Evolutionary conservation across 2,888 invertebrate genomes (phyloP), one percentile per base, ranked within the genome.

Genomic region (Hypomecis atomaria): DNA sequence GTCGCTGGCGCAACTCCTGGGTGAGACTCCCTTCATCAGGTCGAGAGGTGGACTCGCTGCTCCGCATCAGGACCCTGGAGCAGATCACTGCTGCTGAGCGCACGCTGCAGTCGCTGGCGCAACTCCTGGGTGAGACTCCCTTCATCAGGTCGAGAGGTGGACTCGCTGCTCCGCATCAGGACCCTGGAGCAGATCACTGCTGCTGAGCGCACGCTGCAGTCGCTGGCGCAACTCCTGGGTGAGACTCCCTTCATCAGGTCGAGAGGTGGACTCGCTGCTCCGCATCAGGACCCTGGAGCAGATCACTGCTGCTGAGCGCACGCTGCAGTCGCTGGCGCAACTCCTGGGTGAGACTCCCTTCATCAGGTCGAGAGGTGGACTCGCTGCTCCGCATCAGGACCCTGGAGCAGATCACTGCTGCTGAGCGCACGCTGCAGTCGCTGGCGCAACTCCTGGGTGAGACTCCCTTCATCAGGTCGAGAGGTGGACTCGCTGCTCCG

Each of bases 71-170:
- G 65, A 94, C 95, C 23, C 84, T 96, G 45, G 96, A 96, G 76
- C 96, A 96, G 76, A 90, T 96, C 59, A 94, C 94, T 0, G 95
- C 95, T 0, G 96, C 96, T 0, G 90, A 92, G 67, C 87, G 89
- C 59, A 97, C 97, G 0, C 84, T 98, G 50, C 96, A 96, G 78
- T 96, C 96, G 0, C 85, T 97, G 9, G 95, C 96, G 0, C 95
- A 95, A 73, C 82, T 96, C 34, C 85, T 95, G 6, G 94, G 94
- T 94, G 67, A 72, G 66, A 38, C 38, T 38, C 9, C 9, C 9
- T 38, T 38, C 1, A 3, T n/a, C 84, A 96, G 45, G 96, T 96
- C 76, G 96, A 96, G 96, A 96, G 86, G 84, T 96, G 55, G 96
- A 97, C 82, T 89, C 93, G 0, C 94, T 96, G 78, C 88, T 96